These are phyloP conservation scores for Melieria omissa DNA, from an alignment of 2,888 invertebrate species.

Conservation along the genomic window DNA sequence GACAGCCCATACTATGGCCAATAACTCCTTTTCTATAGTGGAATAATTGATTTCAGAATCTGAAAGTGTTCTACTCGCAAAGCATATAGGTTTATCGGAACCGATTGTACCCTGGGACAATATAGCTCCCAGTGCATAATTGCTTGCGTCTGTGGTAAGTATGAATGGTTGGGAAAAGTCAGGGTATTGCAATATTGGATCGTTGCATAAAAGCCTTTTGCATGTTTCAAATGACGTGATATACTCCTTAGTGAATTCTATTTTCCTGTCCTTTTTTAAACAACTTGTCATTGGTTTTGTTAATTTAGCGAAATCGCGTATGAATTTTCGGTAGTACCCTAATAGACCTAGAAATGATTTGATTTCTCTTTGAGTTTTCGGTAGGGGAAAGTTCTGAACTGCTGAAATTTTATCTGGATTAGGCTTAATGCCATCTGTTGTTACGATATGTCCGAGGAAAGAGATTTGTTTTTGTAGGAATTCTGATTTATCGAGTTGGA, in stretches of 20 bases:
- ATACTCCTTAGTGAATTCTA: slow-evolving; percentile 8
- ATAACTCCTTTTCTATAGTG: slow-evolving; percentile 12
- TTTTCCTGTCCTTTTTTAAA: slow-evolving; percentile 38
- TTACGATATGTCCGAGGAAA: slow-evolving; percentile 26
- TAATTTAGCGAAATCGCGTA: no score
- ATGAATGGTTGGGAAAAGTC: slow-evolving; percentile 45
- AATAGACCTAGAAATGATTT: slow-evolving; percentile 21
- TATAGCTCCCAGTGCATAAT: slow-evolving; percentile 20
- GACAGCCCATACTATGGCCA: background rate
- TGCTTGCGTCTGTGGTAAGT: slow-evolving; percentile 55
- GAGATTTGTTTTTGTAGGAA: slow-evolving; percentile 20
- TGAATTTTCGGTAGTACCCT: slow-evolving; percentile 19
- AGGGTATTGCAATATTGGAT: slow-evolving; percentile 14
- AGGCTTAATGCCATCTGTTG: slow-evolving; percentile 23
- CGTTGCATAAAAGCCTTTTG: slow-evolving; percentile 40
- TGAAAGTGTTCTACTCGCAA: slow-evolving; percentile 1
- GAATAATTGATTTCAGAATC: slow-evolving; percentile 1
- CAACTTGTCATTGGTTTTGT: slow-evolving; percentile 38
- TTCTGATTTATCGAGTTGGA: slow-evolving; percentile 32
- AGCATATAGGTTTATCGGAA: background rate
- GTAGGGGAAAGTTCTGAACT: slow-evolving; percentile 17
- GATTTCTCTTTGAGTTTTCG: slow-evolving; percentile 20
- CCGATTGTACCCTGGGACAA: background rate
- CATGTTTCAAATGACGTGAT: slow-evolving; percentile 38
- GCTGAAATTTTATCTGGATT: slow-evolving; percentile 31